Conservation (phyloP, 1,140 invertebrate genomes). For the Parapsyche elsis region DNA sequence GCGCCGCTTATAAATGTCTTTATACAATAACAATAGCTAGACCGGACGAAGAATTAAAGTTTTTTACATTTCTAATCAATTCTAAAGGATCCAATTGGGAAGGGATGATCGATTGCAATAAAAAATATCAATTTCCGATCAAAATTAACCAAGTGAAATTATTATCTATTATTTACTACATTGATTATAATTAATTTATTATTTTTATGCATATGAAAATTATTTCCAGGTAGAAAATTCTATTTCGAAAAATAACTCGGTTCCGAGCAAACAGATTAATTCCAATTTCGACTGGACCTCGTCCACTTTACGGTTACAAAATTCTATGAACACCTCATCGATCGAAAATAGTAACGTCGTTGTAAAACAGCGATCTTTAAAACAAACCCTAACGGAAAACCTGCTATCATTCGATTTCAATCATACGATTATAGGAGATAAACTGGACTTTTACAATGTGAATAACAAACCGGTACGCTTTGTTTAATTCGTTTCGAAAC, state of each 20-base stretch:
- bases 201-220: constrained; percentile 3
- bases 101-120: constrained; percentile 42
- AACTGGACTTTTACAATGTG: not conserved
- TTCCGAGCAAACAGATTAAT: constrained; percentile 11
- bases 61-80: constrained; percentile 41
- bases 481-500: not conserved
- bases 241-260: not conserved
- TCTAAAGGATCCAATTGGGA: constrained; percentile 41
- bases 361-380: not conserved
- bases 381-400: constrained; percentile 22
- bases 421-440: constrained; percentile 41
- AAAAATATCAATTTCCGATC: constrained; percentile 45
- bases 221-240: constrained; percentile 19
- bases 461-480: not conserved
- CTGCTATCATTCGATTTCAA: constrained; percentile 49
- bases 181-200: not conserved
- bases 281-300: not conserved
- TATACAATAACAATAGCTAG: constrained; percentile 44
- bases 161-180: not conserved
- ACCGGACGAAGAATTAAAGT: constrained; percentile 43
- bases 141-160: constrained; percentile 10
- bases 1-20: constrained; percentile 50
- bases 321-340: constrained; percentile 10
- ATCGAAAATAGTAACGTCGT: not conserved
- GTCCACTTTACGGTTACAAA: not conserved